phyloP scores from a whole-genome alignment of 2,888 invertebrate species.

The Drosophila acutilabella region DNA sequence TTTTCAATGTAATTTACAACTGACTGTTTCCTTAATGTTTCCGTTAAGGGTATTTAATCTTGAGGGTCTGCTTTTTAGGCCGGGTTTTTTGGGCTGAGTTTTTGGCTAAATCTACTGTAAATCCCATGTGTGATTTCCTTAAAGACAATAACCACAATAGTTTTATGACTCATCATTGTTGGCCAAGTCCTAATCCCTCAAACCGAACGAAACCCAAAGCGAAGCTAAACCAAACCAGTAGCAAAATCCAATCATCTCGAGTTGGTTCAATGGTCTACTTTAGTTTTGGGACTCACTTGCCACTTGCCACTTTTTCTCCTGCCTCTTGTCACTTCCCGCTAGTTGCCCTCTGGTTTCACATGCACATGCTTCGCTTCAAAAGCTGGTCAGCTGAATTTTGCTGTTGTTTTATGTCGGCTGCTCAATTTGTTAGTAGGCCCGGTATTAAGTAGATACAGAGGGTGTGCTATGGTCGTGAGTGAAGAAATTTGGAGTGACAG shows the following conservation, averaged over 20 bases:
- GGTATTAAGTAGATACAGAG: neutral
- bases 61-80: neutral
- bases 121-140: constrained; percentile 42
- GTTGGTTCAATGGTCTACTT: constrained; percentile 63
- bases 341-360: constrained; percentile 1
- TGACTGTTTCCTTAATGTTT: constrained; percentile 2
- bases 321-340: neutral
- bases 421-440: constrained; percentile 56
- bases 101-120: constrained; percentile 19
- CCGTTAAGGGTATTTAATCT: constrained; percentile 19
- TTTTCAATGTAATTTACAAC: neutral
- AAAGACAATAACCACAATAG: constrained; percentile 58
- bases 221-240: constrained; percentile 11
- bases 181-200: constrained; percentile 33
- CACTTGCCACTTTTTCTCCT: constrained; percentile 15
- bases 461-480: neutral
- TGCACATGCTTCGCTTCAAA: neutral
- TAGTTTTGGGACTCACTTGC: constrained; percentile 30
- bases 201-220: neutral
- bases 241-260: constrained; percentile 60
- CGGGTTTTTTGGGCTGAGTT: neutral
- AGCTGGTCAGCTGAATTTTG: constrained; percentile 12
- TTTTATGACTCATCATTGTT: constrained; percentile 68
- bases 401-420: constrained; percentile 51
- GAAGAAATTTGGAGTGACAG: too few relatives aligned